Evolutionary conservation across 2,888 invertebrate species (phyloP).

Genomic region (Trilocha varians): DNA sequence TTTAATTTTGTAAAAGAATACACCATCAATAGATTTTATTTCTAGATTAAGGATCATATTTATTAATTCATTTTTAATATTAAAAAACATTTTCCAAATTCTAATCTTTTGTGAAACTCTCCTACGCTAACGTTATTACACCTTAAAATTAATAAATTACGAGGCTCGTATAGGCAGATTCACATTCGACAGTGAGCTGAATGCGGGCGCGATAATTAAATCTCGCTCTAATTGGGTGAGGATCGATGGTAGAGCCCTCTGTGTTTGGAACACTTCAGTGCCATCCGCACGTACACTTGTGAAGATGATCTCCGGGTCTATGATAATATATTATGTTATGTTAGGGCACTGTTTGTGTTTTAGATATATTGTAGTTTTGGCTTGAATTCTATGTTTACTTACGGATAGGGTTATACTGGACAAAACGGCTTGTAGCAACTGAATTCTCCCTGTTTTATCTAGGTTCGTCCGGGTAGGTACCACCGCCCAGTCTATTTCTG

Average conservation of each 20-base stretch:
- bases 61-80: too few species aligned
- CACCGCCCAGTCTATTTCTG: too few species aligned
- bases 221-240: slow-evolving; percentile 33
- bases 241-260: slow-evolving; percentile 19
- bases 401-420: too few species aligned
- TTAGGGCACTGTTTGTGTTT: too few species aligned
- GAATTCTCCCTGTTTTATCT: too few species aligned
- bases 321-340: not conserved
- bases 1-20: too few species aligned
- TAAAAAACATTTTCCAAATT: not conserved
- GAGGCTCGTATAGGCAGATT: slow-evolving; percentile 18
- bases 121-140: not conserved
- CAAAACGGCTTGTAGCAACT: too few species aligned
- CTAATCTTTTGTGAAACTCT: not conserved
- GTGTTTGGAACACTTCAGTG: slow-evolving; percentile 14
- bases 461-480: too few species aligned
- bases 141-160: slow-evolving; percentile 14
- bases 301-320: slow-evolving; percentile 6
- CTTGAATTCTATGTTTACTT: too few species aligned
- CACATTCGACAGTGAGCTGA: slow-evolving; percentile 18
- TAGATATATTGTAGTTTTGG: too few species aligned
- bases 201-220: slow-evolving; percentile 39
- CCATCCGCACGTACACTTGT: slow-evolving; percentile 14
- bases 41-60: too few species aligned
- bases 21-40: too few species aligned